Evolutionary conservation across 2,888 invertebrate species (phyloP), one percentile per base, ranked within the genome.

Genomic region (Melanostoma scalare): DNA sequence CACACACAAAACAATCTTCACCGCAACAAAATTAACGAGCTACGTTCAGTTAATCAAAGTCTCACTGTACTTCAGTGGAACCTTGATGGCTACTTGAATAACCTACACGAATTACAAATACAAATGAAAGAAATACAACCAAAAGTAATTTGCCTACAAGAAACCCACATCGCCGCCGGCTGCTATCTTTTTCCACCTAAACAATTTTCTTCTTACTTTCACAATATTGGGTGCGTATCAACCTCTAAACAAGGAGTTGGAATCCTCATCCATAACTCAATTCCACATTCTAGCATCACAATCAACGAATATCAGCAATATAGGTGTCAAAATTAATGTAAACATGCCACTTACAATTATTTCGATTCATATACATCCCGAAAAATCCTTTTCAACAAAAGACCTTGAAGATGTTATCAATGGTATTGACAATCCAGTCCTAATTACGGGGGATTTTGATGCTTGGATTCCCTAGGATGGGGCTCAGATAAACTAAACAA

Each of bases 231-330:
- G 4, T 44, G 58, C 8, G 60, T 72, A 8, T 52, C 35, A 10
- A 48, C 52, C 20, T 61, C 72, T 5, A 85, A 81, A 50, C 85
- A 85, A 63, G 86, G 81, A 4, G 72, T 81, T 53, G 74, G 68
- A 8, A 50, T 85, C 31, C 65, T 85, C 31, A 52, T 86, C 8
- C 67, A 76, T 8, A 75, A 76, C 4, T 46, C 48, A n/a, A 74
- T 85, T 48, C 52, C 85, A 20, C 81, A 85, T 48, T 69, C 69
- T 10, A 8, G 33, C 10, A 46, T 81, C 5, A 33, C 50, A 6
- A 40, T 74, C 2, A 61, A 35, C 71, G 60, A n/a, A 67, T 80
- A 36, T 63, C 35, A 9, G 42, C 73, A 5, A n/a, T n/a, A 30
- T 85, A n/a, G 85, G 36, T 6, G 44, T 77, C 2, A 55, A 58